Evolutionary conservation across 2,888 invertebrate genomes (phyloP).

Genomic region (Eremobia ochroleuca): DNA sequence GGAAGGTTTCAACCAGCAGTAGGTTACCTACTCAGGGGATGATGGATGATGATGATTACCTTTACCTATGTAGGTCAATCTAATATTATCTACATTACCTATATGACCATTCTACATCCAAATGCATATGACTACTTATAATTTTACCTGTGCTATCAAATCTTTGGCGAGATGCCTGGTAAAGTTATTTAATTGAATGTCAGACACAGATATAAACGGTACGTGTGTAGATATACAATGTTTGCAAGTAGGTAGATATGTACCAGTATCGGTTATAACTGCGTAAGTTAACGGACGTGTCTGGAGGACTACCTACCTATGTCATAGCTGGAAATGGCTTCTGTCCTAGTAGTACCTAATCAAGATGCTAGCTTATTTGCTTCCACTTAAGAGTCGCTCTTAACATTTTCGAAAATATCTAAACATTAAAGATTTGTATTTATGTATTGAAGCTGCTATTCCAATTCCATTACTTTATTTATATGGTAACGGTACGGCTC

Average conservation of each 20-base stretch:
- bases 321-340: conserved; percentile 5
- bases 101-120: background rate
- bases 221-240: background rate
- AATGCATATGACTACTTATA: background rate
- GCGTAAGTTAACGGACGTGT: conserved; percentile 10
- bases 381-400: background rate
- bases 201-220: background rate
- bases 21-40: background rate
- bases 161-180: background rate
- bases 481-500: too few relatives aligned
- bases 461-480: background rate
- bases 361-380: background rate
- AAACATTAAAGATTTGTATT: background rate
- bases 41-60: background rate
- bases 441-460: background rate
- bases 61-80: background rate
- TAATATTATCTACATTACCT: background rate
- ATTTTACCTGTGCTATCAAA: background rate
- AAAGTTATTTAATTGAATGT: conserved; percentile 34
- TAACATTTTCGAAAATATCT: background rate
- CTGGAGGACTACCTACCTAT: background rate
- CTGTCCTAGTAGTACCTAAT: background rate
- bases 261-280: conserved; percentile 17
- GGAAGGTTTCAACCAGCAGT: background rate
- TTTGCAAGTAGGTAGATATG: background rate